Percentiles rank a stretch among this genome's conserved stretches.
Conservation (phyloP, 2,113 vertebrate species). For the Pao palembangensis region DNA sequence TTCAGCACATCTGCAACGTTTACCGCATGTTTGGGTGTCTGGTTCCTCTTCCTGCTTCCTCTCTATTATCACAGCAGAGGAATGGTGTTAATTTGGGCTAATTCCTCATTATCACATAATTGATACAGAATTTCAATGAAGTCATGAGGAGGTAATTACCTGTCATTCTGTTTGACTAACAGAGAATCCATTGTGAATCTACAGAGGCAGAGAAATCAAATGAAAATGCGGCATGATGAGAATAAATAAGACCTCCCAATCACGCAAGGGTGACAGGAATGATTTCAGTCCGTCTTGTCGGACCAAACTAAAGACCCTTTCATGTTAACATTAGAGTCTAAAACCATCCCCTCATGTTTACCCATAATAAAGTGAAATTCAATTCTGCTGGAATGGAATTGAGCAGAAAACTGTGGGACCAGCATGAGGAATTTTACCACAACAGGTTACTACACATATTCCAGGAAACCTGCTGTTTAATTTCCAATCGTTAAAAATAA, state of each 20-base stretch:
- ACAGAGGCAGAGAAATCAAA: conserved; percentile 24
- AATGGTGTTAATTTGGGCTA: conserved; percentile 23
- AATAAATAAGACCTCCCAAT: conserved; percentile 35
- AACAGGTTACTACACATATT: conserved; percentile 29
- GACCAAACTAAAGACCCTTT: too few species aligned
- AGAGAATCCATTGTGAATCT: conserved; percentile 27
- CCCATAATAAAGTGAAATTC: conserved; percentile 46
- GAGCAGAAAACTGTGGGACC: conserved; percentile 27
- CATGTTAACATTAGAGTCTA: too few species aligned
- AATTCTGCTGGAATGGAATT: conserved; percentile 44
- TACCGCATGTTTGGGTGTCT: neutral
- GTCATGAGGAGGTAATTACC: conserved; percentile 55
- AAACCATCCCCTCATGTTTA: conserved; percentile 27
- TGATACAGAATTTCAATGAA: conserved; percentile 58
- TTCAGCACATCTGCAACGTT: neutral
- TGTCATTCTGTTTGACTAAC: conserved; percentile 56
- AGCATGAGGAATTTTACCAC: conserved; percentile 30
- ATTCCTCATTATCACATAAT: conserved; percentile 62
- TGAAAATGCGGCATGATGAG: conserved; percentile 32
- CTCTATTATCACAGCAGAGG: conserved; percentile 3
- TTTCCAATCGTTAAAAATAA: conserved; percentile 57
- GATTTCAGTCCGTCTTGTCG: conserved; percentile 10
- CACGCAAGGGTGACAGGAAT: conserved; percentile 3
- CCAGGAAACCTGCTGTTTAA: conserved; percentile 48
- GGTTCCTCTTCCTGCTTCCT: conserved; percentile 14